Conservation (phyloP, 2,797 vertebrate genomes). For the Gila robusta region DNA sequence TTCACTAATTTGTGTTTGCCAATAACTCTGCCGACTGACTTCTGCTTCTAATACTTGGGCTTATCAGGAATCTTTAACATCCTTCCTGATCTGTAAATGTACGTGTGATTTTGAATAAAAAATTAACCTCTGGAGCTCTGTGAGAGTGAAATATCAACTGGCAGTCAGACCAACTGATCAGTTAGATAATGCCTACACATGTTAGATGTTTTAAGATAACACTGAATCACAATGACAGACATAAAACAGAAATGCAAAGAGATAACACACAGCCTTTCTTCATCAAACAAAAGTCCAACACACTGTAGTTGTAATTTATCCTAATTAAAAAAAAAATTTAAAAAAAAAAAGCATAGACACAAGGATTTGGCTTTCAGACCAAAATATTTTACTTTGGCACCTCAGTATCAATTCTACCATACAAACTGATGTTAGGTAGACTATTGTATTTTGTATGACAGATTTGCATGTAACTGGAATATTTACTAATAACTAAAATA, state of each 20-base stretch:
- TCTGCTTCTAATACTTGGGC: slow-evolving; percentile 2
- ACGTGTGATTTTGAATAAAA: background rate
- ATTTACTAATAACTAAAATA: background rate
- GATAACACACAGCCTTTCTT: background rate
- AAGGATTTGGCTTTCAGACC: background rate
- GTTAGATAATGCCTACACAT: background rate
- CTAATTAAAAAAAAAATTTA: no score
- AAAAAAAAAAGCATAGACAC: background rate
- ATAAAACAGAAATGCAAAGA: background rate
- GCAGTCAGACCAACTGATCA: background rate
- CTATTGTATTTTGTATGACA: background rate
- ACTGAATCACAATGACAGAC: background rate
- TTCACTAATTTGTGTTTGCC: background rate
- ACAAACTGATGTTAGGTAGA: background rate
- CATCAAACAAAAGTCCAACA: background rate
- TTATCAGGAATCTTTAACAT: slow-evolving; percentile 33
- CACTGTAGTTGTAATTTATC: background rate
- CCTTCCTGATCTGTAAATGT: background rate
- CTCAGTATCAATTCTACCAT: background rate
- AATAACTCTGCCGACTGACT: slow-evolving; percentile 22
- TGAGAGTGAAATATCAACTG: background rate
- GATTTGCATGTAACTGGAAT: background rate
- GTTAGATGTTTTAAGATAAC: background rate
- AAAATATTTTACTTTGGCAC: background rate
- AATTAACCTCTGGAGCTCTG: background rate